Conservation (phyloP, 1,140 invertebrate genomes). For the Cheumatopsyche charites region DNA sequence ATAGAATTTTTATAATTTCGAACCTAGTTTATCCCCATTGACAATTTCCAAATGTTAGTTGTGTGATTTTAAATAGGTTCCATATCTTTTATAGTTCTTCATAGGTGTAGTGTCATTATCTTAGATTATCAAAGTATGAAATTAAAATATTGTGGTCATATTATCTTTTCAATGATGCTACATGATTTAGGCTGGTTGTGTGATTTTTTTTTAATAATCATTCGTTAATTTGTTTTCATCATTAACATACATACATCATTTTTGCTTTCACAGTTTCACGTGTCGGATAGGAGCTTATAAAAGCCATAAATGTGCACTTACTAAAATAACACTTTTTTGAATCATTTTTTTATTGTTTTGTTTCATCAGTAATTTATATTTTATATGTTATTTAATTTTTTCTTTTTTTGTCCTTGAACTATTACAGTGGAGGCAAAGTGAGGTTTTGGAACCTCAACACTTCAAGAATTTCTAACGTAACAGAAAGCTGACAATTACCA, state of each 20-base stretch:
- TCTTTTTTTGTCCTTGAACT: slow-evolving; percentile 34
- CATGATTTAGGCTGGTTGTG: too few species aligned
- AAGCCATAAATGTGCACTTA: slow-evolving; percentile 25
- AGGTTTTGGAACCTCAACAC: slow-evolving; percentile 47
- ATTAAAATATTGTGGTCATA: too few species aligned
- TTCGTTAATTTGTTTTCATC: too few species aligned
- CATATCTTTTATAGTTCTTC: too few species aligned
- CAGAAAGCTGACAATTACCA: slow-evolving; percentile 48
- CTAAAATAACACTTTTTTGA: slow-evolving; percentile 2
- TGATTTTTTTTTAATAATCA: too few species aligned
- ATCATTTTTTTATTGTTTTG: slow-evolving; percentile 35
- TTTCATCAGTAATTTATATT: slow-evolving; percentile 21
- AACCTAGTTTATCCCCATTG: too few species aligned
- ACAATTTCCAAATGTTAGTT: too few species aligned
- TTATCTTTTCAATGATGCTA: slow-evolving; percentile 1
- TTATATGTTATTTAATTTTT: slow-evolving; percentile 9
- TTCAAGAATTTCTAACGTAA: slow-evolving; percentile 39
- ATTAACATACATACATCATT: too few species aligned
- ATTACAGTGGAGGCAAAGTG: slow-evolving; percentile 47
- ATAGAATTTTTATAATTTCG: too few species aligned
- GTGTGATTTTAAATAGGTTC: too few species aligned
- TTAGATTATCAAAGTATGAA: too few species aligned
- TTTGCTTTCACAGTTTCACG: slow-evolving; percentile 14
- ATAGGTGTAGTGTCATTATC: too few species aligned
- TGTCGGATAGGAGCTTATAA: background rate